These are phyloP conservation scores for Cyanoderma ruficeps DNA, from an alignment of 2,113 vertebrate species.

Conservation along the genomic window DNA sequence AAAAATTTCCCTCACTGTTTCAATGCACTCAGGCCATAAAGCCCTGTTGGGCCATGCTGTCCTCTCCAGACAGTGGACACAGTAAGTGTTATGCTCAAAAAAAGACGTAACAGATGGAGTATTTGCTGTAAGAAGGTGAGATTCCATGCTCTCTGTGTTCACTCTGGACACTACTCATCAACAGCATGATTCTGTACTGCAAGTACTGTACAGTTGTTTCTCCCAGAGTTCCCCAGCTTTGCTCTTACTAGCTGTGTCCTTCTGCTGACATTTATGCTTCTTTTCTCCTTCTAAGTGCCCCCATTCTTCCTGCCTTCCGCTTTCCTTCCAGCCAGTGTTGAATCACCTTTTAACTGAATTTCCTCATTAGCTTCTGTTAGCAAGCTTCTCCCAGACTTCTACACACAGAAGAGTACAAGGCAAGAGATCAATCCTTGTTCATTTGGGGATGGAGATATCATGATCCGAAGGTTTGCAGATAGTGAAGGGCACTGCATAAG, in stretches of 20 bases:
- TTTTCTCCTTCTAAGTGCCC: not conserved
- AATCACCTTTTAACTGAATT: not conserved
- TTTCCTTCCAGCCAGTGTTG: not conserved
- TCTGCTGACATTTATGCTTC: not conserved
- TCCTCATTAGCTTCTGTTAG: not conserved
- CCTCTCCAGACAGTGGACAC: not conserved
- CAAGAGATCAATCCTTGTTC: not conserved
- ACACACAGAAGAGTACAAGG: not conserved
- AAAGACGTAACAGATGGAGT: not conserved
- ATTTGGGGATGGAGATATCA: not conserved
- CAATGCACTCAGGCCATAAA: not conserved
- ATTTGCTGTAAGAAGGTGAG: not conserved
- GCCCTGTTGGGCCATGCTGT: not conserved
- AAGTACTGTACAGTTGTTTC: not conserved
- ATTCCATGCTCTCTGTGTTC: not conserved
- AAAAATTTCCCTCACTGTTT: not conserved
- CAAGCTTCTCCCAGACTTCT: not conserved
- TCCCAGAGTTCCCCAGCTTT: not conserved
- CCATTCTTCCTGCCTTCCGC: not conserved
- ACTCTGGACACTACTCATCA: not conserved
- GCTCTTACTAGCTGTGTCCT: not conserved
- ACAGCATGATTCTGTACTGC: rapidly evolving
- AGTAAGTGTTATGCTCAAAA: not conserved
- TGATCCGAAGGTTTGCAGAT: not conserved
- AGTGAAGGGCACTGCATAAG: not conserved